phyloP scores from a whole-genome alignment of 2,888 invertebrate genomes.

The Aleiodes leptofemur region DNA sequence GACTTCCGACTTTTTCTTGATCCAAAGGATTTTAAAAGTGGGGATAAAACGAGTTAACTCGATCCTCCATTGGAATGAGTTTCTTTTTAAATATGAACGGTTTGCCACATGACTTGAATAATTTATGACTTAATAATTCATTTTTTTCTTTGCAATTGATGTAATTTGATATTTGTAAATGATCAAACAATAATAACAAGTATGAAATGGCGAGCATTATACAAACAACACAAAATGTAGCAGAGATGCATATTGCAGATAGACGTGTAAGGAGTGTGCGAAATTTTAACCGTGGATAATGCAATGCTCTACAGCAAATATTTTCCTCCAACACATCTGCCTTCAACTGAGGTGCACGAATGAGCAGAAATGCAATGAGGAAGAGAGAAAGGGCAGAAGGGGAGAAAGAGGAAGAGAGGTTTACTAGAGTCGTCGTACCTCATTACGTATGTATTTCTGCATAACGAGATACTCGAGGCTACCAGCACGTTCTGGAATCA shows the following conservation, averaged over 20 bases:
- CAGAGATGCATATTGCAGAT: conserved; percentile 60
- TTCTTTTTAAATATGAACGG: too few relatives aligned
- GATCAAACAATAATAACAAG: not conserved
- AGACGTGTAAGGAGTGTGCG: conserved; percentile 58
- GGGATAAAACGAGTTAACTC: too few relatives aligned
- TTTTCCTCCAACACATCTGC: conserved; percentile 19
- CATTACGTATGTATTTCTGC: conserved; percentile 58
- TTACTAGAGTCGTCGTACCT: conserved; percentile 39
- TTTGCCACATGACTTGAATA: too few relatives aligned
- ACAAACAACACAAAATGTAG: conserved; percentile 59
- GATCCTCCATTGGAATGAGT: too few relatives aligned
- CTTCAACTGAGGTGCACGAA: conserved; percentile 25
- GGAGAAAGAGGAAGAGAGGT: conserved; percentile 18
- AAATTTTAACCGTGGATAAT: conserved; percentile 64
- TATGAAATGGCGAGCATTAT: conserved; percentile 12
- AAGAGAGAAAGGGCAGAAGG: conserved; percentile 3
- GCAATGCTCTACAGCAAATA: conserved; percentile 39
- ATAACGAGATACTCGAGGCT: conserved; percentile 49
- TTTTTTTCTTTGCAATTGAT: too few relatives aligned
- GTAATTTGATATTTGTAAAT: too few relatives aligned
- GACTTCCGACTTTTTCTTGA: too few relatives aligned
- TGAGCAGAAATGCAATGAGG: conserved; percentile 8
- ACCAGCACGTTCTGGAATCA: conserved; percentile 45
- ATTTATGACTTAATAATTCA: too few relatives aligned
- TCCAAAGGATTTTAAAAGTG: too few relatives aligned